Evolutionary conservation across 2,113 vertebrate genomes (phyloP).

Genomic region (Chaetura pelagica): DNA sequence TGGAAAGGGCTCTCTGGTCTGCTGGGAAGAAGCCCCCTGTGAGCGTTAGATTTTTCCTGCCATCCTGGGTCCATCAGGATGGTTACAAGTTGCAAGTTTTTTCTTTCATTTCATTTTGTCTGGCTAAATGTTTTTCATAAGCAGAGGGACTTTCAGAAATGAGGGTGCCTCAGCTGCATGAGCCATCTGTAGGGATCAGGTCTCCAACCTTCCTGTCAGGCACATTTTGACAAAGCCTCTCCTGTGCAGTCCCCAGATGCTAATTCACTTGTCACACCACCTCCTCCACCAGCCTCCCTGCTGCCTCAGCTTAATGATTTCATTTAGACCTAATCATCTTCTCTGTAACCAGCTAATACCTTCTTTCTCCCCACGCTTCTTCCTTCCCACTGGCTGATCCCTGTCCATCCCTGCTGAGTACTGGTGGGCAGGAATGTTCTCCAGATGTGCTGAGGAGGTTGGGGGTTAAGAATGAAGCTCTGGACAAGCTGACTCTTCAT

Average conservation of each 20-base stretch:
- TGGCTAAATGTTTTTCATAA: not conserved
- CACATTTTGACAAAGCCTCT: not conserved
- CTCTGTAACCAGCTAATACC: not conserved
- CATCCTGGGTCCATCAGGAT: not conserved
- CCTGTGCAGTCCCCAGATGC: not conserved
- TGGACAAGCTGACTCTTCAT: not conserved
- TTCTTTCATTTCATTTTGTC: not conserved
- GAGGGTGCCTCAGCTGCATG: not conserved
- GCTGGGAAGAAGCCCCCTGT: not conserved
- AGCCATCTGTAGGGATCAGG: not conserved
- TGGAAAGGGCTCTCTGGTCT: not conserved
- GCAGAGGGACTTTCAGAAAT: not conserved
- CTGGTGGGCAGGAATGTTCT: not conserved
- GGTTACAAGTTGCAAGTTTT: not conserved
- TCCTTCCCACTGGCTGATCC: not conserved
- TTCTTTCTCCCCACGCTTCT: not conserved
- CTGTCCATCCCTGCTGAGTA: not conserved
- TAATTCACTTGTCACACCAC: not conserved
- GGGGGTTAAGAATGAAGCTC: not conserved
- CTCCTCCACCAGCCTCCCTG: not conserved
- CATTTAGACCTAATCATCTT: not conserved
- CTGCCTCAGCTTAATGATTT: constrained; percentile 26
- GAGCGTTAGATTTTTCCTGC: not conserved
- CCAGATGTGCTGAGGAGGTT: not conserved
- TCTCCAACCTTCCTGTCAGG: not conserved